Evolutionary conservation across 1,140 invertebrate species (phyloP).

Genomic region (Nilaparvata lugens): DNA sequence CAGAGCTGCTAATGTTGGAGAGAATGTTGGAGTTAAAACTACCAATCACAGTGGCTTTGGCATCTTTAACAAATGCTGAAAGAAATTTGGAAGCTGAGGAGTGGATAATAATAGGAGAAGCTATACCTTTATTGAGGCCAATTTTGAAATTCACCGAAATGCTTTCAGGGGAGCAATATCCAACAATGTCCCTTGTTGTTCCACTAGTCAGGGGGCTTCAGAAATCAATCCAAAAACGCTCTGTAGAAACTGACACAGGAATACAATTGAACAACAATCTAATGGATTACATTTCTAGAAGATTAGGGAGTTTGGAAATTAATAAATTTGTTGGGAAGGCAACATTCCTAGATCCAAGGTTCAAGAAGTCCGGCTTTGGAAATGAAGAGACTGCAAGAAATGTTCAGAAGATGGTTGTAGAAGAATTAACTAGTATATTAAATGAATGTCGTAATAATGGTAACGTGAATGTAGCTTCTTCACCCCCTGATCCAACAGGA

Average conservation of each 20-base stretch:
- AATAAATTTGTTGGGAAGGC: constrained; percentile 25
- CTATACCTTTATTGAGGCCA: not conserved
- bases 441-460: too few relatives aligned
- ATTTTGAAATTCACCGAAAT: not conserved
- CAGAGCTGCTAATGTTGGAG: not conserved
- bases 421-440: too few relatives aligned
- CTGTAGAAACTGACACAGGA: not conserved
- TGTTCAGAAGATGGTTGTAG: too few relatives aligned
- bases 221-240: not conserved
- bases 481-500: too few relatives aligned
- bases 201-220: constrained; percentile 2
- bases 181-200: constrained; percentile 1
- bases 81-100: not conserved
- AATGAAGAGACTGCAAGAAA: constrained; percentile 21
- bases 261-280: not conserved
- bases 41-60: not conserved
- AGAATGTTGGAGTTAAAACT: constrained; percentile 1
- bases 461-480: too few relatives aligned
- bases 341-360: constrained; percentile 28
- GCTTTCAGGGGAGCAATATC: constrained; percentile 1
- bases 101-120: not conserved
- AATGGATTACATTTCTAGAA: constrained; percentile 8
- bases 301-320: constrained; percentile 23
- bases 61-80: constrained; percentile 4
- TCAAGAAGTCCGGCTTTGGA: constrained; percentile 30